Percentiles rank a stretch among this genome's conserved stretches.
Conservation (phyloP, 2,888 invertebrate species). For the Boloria euphrosyne region DNA sequence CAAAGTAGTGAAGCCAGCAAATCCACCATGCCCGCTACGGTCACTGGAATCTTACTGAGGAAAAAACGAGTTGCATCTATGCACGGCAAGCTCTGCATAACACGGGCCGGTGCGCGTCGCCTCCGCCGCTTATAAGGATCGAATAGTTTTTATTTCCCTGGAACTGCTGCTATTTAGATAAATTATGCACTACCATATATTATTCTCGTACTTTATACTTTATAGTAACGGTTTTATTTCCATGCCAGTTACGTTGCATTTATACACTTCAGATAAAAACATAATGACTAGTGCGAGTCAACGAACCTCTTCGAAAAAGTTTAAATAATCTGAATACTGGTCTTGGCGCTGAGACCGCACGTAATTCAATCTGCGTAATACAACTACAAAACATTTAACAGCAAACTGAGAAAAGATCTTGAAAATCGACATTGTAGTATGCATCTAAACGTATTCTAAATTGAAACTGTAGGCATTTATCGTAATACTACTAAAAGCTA, state of each 20-base stretch:
- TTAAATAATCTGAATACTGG: constrained; percentile 3
- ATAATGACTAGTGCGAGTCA: neutral
- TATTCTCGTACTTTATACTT: neutral
- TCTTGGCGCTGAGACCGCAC: constrained; percentile 4
- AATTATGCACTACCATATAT: neutral
- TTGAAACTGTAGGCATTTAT: too few relatives aligned
- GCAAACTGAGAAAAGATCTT: neutral
- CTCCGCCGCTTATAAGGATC: neutral
- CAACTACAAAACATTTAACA: constrained; percentile 10
- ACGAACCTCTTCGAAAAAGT: neutral
- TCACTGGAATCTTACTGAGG: neutral
- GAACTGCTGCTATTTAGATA: neutral
- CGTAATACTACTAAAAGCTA: constrained; percentile 5
- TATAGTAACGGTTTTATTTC: constrained; percentile 4
- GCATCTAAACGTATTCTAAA: too few relatives aligned
- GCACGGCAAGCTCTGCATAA: neutral
- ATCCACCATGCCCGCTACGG: neutral
- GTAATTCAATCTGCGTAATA: constrained; percentile 16
- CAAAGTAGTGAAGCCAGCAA: neutral
- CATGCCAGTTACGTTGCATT: neutral
- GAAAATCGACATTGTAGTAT: neutral
- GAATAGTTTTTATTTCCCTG: neutral
- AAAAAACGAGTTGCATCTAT: neutral
- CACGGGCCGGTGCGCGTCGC: too few relatives aligned
- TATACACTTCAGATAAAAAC: neutral